These are phyloP conservation scores for Glossosoma conforme DNA, from an alignment of 1,140 invertebrate genomes.

Conservation along the genomic window DNA sequence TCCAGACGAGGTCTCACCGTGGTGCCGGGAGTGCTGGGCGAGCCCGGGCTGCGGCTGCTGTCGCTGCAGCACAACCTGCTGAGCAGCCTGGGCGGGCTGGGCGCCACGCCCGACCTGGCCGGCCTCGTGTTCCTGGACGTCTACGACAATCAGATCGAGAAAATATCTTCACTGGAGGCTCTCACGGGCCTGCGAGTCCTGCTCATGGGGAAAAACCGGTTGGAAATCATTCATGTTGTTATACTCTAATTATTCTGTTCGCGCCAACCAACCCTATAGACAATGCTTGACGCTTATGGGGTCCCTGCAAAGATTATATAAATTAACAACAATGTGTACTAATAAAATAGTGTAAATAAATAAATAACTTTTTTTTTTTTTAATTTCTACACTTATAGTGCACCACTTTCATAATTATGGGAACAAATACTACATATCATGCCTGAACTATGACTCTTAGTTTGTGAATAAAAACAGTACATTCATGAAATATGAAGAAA, in stretches of 20 bases:
- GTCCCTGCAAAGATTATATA: no score
- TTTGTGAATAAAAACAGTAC: no score
- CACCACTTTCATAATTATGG: no score
- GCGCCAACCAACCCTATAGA: no score
- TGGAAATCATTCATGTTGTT: slow-evolving; percentile 1
- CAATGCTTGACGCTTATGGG: no score
- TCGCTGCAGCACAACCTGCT: slow-evolving; percentile 90
- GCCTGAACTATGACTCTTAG: no score
- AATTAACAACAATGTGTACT: background rate
- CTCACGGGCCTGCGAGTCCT: slow-evolving; percentile 76
- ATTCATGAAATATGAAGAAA: no score
- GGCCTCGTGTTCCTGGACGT: slow-evolving; percentile 87
- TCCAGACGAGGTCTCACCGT: slow-evolving; percentile 63
- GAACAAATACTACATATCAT: background rate
- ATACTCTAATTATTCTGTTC: background rate
- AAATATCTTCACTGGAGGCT: slow-evolving; percentile 68
- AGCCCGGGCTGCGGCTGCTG: slow-evolving; percentile 71
- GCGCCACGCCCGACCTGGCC: slow-evolving; percentile 52
- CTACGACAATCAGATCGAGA: slow-evolving; percentile 90
- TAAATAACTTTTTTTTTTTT: background rate
- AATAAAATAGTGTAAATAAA: background rate
- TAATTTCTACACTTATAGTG: background rate
- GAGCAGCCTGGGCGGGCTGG: slow-evolving; percentile 57
- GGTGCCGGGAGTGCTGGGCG: slow-evolving; percentile 77
- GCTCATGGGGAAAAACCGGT: slow-evolving; percentile 84